Conservation (phyloP, 2,113 vertebrate species). For the Platichthys stellatus region DNA sequence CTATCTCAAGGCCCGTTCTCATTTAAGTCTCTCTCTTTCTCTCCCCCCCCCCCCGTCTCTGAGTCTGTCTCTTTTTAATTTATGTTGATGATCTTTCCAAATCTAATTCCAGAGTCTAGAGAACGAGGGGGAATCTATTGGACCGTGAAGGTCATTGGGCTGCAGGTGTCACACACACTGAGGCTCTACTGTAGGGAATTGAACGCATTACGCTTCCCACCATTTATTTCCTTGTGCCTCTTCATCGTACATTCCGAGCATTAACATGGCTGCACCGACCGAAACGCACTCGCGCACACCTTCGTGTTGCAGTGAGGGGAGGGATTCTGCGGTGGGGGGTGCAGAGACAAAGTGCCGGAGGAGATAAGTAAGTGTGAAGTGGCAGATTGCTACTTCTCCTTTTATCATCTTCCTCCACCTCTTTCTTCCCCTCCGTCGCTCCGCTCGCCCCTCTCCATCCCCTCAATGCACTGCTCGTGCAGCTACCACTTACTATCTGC, state of each 20-base stretch:
- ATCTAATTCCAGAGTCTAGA: constrained; percentile 66
- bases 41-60: background rate
- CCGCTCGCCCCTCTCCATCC: constrained; percentile 51
- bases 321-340: constrained; percentile 16
- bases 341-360: constrained; percentile 45
- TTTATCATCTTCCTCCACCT: constrained; percentile 68
- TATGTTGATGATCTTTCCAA: constrained; percentile 74
- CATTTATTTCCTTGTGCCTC: constrained; percentile 5
- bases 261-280: constrained; percentile 17
- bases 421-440: constrained; percentile 45
- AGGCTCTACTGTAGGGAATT: constrained; percentile 43
- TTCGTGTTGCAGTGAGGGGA: constrained; percentile 37
- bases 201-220: background rate
- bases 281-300: constrained; percentile 17
- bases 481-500: constrained; percentile 53
- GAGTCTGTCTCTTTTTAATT: constrained; percentile 64
- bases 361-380: constrained; percentile 70
- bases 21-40: background rate
- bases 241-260: constrained; percentile 32
- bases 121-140: constrained; percentile 46
- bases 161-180: constrained; percentile 59
- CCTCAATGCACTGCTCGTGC: constrained; percentile 54
- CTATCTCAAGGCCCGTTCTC: constrained; percentile 8
- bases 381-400: constrained; percentile 67
- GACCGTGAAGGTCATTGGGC: constrained; percentile 73